These are phyloP conservation scores for Dolichomitus sp. DNA, from an alignment of 2,888 invertebrate species.

Conservation along the genomic window DNA sequence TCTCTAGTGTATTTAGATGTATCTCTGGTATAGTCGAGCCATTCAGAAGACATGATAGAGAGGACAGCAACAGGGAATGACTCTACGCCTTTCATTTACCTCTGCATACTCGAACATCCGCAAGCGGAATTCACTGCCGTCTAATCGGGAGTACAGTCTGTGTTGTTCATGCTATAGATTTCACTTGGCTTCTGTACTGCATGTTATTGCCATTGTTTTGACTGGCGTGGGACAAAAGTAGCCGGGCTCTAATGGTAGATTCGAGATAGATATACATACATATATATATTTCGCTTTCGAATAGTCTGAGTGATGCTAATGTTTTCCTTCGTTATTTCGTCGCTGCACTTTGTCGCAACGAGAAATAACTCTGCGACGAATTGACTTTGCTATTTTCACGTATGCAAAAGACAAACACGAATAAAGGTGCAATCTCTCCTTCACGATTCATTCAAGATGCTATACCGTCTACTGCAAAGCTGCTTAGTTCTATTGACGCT, in stretches of 20 bases:
- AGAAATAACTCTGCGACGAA: slow-evolving; percentile 44
- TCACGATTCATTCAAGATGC: slow-evolving; percentile 14
- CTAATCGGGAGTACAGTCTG: slow-evolving; percentile 20
- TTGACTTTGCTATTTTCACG: neutral
- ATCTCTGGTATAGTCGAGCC: slow-evolving; percentile 9
- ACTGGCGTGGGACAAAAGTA: slow-evolving; percentile 13
- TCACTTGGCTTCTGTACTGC: slow-evolving; percentile 11
- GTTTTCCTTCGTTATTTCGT: slow-evolving; percentile 34
- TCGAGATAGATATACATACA: slow-evolving; percentile 1
- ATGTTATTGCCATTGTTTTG: slow-evolving; percentile 38
- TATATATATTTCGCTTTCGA: neutral
- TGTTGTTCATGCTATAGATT: slow-evolving; percentile 4
- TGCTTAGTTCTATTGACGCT: no score
- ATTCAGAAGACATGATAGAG: neutral
- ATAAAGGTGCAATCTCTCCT: slow-evolving; percentile 48
- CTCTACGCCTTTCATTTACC: slow-evolving; percentile 26
- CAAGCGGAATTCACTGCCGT: slow-evolving; percentile 14
- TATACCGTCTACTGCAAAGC: neutral
- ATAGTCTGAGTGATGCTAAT: slow-evolving; percentile 37
- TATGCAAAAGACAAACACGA: slow-evolving; percentile 28
- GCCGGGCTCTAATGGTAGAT: neutral
- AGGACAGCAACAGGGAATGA: neutral
- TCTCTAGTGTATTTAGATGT: slow-evolving; percentile 30
- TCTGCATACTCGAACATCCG: slow-evolving; percentile 18
- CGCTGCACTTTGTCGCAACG: slow-evolving; percentile 45